Percentiles rank a stretch among this genome's conserved stretches.
Conservation (phyloP, 2,888 invertebrate genomes). For the Microplitis manilae region DNA sequence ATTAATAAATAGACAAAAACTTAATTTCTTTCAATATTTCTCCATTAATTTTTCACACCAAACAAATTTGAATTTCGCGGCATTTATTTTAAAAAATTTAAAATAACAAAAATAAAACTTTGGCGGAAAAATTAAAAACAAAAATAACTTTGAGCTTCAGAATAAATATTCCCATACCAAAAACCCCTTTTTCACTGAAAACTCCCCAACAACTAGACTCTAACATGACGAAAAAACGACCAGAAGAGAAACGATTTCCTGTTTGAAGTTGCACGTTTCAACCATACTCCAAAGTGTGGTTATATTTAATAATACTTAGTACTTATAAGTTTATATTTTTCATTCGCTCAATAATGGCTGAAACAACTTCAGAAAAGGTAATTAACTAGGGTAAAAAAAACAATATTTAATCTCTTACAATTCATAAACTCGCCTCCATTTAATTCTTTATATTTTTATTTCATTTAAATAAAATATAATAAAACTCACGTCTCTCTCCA, state of each 20-base stretch:
- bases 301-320: conserved; percentile 56
- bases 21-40: too few relatives aligned
- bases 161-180: neutral
- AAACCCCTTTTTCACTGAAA: neutral
- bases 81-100: too few relatives aligned
- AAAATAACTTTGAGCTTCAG: neutral
- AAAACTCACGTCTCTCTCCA: conserved; percentile 47
- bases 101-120: neutral
- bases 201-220: neutral
- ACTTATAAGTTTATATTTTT: conserved; percentile 52
- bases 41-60: too few relatives aligned
- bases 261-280: conserved; percentile 66
- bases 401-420: too few relatives aligned
- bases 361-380: conserved; percentile 61
- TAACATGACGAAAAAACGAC: neutral
- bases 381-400: conserved; percentile 8
- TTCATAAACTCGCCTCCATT: too few relatives aligned
- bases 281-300: conserved; percentile 58
- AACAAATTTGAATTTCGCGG: too few relatives aligned
- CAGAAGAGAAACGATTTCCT: conserved; percentile 53
- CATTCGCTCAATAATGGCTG: conserved; percentile 59
- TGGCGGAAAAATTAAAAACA: neutral
- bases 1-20: too few relatives aligned
- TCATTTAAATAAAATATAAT: conserved; percentile 12
- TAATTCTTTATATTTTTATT: neutral